Evolutionary conservation across 2,888 invertebrate genomes (phyloP).

Genomic region (Tryphoninae sp.): DNA sequence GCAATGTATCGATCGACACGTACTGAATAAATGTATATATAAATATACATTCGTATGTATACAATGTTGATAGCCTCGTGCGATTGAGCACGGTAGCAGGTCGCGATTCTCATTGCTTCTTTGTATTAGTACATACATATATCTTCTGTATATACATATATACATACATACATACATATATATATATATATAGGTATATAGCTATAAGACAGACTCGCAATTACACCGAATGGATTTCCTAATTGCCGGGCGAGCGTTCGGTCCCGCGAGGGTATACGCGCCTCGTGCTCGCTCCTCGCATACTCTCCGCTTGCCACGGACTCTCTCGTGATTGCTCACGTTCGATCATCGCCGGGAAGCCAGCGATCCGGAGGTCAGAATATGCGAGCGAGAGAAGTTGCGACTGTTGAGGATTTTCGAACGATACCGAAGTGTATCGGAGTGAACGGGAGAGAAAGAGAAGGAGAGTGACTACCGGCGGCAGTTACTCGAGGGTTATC

Average conservation of each 20-base stretch:
- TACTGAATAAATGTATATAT: not conserved
- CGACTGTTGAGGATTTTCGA: conserved; percentile 5
- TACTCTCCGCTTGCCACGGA: conserved; percentile 14
- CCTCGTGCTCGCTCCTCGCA: conserved; percentile 28
- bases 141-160: not conserved
- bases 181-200: conserved; percentile 24
- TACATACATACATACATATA: not conserved
- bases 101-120: conserved; percentile 15
- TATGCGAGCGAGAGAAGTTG: conserved; percentile 13
- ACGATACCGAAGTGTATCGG: conserved; percentile 15
- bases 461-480: not conserved
- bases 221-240: conserved; percentile 81
- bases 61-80: conserved; percentile 22
- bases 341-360: conserved; percentile 71
- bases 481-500: conserved; percentile 50
- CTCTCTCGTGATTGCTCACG: conserved; percentile 76
- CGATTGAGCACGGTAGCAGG: conserved; percentile 61
- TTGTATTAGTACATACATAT: not conserved
- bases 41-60: not conserved
- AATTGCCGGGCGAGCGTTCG: conserved; percentile 72
- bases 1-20: not conserved
- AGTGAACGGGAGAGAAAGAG: not conserved
- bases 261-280: conserved; percentile 8
- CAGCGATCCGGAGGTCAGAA: conserved; percentile 51
- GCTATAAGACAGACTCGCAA: conserved; percentile 69